Percentiles rank a stretch among this genome's conserved stretches.
Evolutionary conservation across 2,113 vertebrate species (phyloP).

Genomic region (Hydrochoerus hydrochaeris): DNA sequence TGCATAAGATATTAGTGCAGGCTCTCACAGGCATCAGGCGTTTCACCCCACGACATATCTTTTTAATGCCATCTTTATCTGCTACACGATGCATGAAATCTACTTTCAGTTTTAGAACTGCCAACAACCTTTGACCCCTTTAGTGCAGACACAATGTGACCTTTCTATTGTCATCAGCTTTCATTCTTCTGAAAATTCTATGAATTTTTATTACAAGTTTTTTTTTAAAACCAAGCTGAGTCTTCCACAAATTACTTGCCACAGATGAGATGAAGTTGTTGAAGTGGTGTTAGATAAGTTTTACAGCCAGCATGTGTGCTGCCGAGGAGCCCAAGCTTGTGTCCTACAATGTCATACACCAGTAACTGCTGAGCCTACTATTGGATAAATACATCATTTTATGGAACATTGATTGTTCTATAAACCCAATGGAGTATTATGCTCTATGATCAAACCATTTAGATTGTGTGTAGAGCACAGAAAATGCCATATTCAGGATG

Average conservation of each 20-base stretch:
- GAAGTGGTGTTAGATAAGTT: constrained; percentile 92
- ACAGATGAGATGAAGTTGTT: constrained; percentile 94
- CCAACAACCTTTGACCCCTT: constrained; percentile 91
- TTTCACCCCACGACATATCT: constrained; percentile 83
- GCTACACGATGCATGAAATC: constrained; percentile 99
- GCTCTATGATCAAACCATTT: constrained; percentile 95
- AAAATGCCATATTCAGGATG: constrained; percentile 95
- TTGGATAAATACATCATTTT: constrained; percentile 96
- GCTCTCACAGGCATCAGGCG: constrained; percentile 72
- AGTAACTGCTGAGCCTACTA: constrained; percentile 91
- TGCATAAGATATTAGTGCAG: constrained; percentile 76
- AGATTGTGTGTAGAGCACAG: constrained; percentile 94
- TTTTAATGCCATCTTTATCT: constrained; percentile 96
- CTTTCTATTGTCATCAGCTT: constrained; percentile 96
- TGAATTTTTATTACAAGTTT: constrained; percentile 99
- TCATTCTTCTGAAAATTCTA: constrained; percentile 96
- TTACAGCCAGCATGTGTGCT: constrained; percentile 89
- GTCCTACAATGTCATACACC: constrained; percentile 91
- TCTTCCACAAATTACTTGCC: constrained; percentile 94
- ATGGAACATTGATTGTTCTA: constrained; percentile 96
- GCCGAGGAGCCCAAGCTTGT: constrained; percentile 86
- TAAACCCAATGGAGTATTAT: constrained; percentile 94
- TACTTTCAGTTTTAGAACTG: constrained; percentile 95
- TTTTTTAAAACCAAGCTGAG: constrained; percentile 90
- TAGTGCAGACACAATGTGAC: constrained; percentile 96